Evolutionary conservation across 2,797 vertebrate species (phyloP), one percentile per base, ranked within the genome.

Genomic region (Neosilurus hyrtlii): DNA sequence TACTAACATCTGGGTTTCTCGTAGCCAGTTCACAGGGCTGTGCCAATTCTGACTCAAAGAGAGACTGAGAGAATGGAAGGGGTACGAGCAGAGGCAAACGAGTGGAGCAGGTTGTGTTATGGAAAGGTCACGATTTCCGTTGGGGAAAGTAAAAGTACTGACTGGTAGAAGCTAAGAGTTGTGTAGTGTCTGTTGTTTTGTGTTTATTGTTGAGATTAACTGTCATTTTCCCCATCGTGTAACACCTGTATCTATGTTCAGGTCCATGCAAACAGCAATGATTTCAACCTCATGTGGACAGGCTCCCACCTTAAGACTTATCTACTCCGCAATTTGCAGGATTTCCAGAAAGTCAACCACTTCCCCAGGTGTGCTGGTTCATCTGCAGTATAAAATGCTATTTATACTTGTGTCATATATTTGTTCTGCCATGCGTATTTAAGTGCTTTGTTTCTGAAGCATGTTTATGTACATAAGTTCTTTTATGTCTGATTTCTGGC

Each of bases 201-300:
- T 79, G 57, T 71, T 70, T 24, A 59, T 79, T 61, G 43, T 62
- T 82, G 14, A 66, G 52, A 8, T 76, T 49, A 63, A 49, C 59
- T n/a, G 22, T 65, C n/a, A 63, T 78, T 63, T 51, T 51, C 51
- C 1, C 22, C 15, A 37, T 43, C 4, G 37, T 14, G 24, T 59
- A 76, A 61, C 56, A 37, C 73, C 51, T 78, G 75, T 63, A 86
- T n/a, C 16, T 62, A 43, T 85, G 78, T 89, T 79, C 72, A 99
- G 98, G 96, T 97, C 87, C 96, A 98, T 85, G 95, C 96, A 51
- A 97, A 95, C 86, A 98, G 96, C 89, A 97, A 92, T 0, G 95
- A 98, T 90, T 99, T 98, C 86, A 99, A 99, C 89, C 94, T 99
- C 35, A 97, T 99, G 97, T 99, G 97, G 97, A 97, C 96, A 8